Percentiles rank a stretch among this genome's conserved stretches.
phyloP scores from a whole-genome alignment of 2,888 invertebrate genomes.

The Nephrotoma flavescens region DNA sequence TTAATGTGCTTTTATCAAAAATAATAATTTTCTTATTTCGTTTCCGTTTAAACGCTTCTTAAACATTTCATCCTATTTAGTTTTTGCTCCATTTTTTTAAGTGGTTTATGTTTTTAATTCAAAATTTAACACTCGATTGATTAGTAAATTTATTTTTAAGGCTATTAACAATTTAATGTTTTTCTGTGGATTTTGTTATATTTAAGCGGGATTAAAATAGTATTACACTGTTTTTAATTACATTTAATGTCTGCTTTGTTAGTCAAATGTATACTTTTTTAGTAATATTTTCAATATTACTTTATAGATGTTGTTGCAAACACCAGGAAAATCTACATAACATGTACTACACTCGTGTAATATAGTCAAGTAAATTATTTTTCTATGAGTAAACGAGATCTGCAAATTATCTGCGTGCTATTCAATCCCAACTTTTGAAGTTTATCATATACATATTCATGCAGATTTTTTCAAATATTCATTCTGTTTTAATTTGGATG shows the following conservation, averaged over 20 bases:
- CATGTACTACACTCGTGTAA: too few species aligned
- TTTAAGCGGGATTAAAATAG: neutral
- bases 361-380: too few species aligned
- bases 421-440: too few species aligned
- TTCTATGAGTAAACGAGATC: too few species aligned
- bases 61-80: neutral
- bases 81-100: neutral
- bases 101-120: neutral
- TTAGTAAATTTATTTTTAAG: neutral
- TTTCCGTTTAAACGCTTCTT: neutral
- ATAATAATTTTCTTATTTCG: neutral
- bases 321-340: too few species aligned
- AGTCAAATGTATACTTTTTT: too few species aligned
- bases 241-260: neutral
- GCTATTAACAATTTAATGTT: neutral
- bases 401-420: too few species aligned
- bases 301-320: too few species aligned
- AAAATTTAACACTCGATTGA: neutral
- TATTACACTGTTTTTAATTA: neutral
- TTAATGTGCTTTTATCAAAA: neutral
- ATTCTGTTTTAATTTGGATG: too few species aligned
- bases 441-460: too few species aligned
- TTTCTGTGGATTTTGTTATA: neutral
- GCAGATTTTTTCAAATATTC: too few species aligned
- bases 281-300: too few species aligned